Evolutionary conservation across 1,140 invertebrate genomes (phyloP), one percentile per base, ranked within the genome.

Genomic region (Leptestheria dahalacensis): DNA sequence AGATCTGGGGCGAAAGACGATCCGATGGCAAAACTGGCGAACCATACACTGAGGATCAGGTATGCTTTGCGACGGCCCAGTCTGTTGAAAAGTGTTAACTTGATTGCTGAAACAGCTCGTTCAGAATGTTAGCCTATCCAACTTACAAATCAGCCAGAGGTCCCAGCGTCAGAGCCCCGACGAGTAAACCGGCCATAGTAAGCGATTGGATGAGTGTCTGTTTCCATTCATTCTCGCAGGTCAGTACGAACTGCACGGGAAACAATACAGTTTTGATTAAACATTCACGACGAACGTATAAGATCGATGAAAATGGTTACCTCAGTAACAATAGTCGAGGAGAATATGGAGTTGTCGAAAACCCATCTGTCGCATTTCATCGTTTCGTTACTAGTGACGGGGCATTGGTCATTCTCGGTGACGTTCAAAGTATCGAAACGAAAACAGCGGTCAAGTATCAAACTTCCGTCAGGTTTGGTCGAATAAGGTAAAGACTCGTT

Each of bases 291-390:
- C 9, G 4, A 12, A 21, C 11, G 15, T 48, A 0, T 26, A 10
- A 4, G 12, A 49, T 21, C 1, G 11, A 11, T 47, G 23, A 33
- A 29, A 25, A 33, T 29, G n/a, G n/a, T 49, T 60, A 60, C 58
- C 3, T 60, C 58, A 15, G 58, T 60, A 12, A 60, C 58, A 10
- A 60, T 21, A 18, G 58, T 60, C 4, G 47, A 50, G 3, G 49
- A 28, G 51, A 60, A 60, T 18, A 50, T 50, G 2, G 58, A 60
- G n/a, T 60, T 29, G 26, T 60, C 58, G 51, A 52, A 60, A 33
- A 60, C 25, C 58, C 58, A 60, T 21, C 26, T 12, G 23, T 52
- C 10, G 21, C 58, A 60, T 6, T 15, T 21, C 23, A 28, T 29
- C 1, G 24, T 53, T 3, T 24, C 26, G 23, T 25, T 60, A 6